Percentiles rank a stretch among this genome's conserved stretches.
These are phyloP conservation scores for Ametastegia equiseti DNA, from an alignment of 2,888 invertebrate genomes.

Conservation along the genomic window DNA sequence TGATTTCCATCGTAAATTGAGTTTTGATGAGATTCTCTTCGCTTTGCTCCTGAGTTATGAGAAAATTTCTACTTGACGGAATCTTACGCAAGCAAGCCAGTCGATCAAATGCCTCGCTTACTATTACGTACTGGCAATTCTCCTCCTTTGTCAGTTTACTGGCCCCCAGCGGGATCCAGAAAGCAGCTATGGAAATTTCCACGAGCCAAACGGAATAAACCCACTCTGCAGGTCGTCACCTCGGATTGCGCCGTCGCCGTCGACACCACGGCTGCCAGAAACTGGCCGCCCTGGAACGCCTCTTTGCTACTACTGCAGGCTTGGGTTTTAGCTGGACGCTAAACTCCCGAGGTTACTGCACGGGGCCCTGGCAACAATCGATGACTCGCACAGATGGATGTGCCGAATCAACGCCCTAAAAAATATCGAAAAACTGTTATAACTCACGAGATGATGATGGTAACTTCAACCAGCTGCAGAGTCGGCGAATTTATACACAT, in stretches of 20 bases:
- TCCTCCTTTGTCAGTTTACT: slow-evolving; percentile 17
- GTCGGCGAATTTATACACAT: neutral
- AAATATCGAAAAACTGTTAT: neutral
- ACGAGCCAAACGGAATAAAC: slow-evolving; percentile 54
- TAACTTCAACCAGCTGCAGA: neutral
- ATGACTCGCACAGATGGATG: neutral
- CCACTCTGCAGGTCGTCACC: slow-evolving; percentile 41
- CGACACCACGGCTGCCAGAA: slow-evolving; percentile 7
- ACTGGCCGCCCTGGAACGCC: slow-evolving; percentile 32
- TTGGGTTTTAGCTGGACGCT: slow-evolving; percentile 20
- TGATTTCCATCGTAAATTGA: neutral
- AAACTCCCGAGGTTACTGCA: slow-evolving; percentile 25
- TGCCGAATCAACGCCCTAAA: slow-evolving; percentile 2
- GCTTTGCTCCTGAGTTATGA: neutral
- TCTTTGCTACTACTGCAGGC: slow-evolving; percentile 17
- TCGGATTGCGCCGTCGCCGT: slow-evolving; percentile 31
- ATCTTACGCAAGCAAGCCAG: slow-evolving; percentile 12
- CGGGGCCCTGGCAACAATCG: slow-evolving; percentile 34
- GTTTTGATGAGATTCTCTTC: neutral
- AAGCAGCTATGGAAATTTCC: slow-evolving; percentile 56
- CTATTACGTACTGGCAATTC: neutral
- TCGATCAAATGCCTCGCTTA: neutral
- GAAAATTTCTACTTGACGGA: neutral
- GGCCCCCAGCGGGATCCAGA: slow-evolving; percentile 25
- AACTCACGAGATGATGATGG: slow-evolving; percentile 18